Evolutionary conservation across 2,888 invertebrate genomes (phyloP).

Genomic region (Elegia similella): DNA sequence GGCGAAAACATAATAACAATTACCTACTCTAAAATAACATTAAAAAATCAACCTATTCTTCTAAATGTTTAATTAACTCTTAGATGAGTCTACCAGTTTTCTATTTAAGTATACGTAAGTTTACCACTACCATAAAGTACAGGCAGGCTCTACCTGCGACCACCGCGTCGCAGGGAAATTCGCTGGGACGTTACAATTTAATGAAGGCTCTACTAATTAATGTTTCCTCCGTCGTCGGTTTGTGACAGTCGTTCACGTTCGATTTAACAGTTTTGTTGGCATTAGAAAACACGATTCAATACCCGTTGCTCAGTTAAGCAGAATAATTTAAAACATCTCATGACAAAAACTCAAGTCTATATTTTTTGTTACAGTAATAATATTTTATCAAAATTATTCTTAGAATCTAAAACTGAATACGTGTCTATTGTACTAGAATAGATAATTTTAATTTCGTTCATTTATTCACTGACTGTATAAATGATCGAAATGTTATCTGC

Average conservation of each 20-base stretch:
- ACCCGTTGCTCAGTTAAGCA: conserved; percentile 21
- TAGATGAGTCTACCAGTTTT: neutral
- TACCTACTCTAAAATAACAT: no score
- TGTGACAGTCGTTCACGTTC: conserved; percentile 43
- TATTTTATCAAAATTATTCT: conserved; percentile 32
- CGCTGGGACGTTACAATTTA: conserved; percentile 78
- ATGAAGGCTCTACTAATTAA: conserved; percentile 67
- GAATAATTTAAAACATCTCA: conserved; percentile 23
- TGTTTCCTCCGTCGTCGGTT: conserved; percentile 44
- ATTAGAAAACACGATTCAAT: conserved; percentile 36
- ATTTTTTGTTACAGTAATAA: conserved; percentile 21
- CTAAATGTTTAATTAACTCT: neutral
- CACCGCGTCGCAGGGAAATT: conserved; percentile 64
- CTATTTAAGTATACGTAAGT: conserved; percentile 35
- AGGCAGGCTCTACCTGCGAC: conserved; percentile 51
- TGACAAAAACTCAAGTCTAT: neutral
- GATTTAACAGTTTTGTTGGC: conserved; percentile 48
- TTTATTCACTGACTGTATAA: conserved; percentile 57
- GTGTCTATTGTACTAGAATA: conserved; percentile 34
- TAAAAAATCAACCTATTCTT: neutral
- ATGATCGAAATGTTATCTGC: conserved; percentile 67
- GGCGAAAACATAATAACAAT: no score
- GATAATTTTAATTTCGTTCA: conserved; percentile 41
- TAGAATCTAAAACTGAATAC: conserved; percentile 13
- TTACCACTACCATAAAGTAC: conserved; percentile 50